These are phyloP conservation scores for Acleris cristana DNA, from an alignment of 2,888 invertebrate genomes.

Conservation along the genomic window DNA sequence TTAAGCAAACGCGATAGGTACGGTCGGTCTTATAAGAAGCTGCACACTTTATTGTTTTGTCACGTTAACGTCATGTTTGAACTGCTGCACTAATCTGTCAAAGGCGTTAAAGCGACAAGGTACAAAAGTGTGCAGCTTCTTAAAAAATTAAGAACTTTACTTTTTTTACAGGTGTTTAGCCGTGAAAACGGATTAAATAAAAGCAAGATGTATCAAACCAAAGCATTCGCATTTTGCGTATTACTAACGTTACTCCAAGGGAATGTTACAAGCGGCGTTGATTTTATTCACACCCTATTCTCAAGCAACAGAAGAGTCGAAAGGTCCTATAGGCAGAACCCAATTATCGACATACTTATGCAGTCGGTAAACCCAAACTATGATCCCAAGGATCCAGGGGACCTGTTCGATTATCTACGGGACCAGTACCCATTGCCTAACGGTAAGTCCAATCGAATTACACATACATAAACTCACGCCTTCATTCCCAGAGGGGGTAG, in stretches of 20 bases:
- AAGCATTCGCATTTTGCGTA: constrained; percentile 21
- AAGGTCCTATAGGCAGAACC: constrained; percentile 47
- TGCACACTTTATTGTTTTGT: too few species aligned
- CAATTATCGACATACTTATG: constrained; percentile 46
- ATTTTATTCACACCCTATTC: background rate
- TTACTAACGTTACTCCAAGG: constrained; percentile 23
- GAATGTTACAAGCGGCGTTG: background rate
- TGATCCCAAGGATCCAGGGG: constrained; percentile 43
- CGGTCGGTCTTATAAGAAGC: too few species aligned
- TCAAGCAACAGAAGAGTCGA: constrained; percentile 1
- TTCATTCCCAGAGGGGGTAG: too few species aligned
- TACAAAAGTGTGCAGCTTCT: too few species aligned
- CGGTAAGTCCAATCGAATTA: constrained; percentile 50
- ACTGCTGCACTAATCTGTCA: too few species aligned
- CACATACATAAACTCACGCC: too few species aligned
- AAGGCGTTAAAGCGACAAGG: too few species aligned
- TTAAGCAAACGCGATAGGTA: too few species aligned
- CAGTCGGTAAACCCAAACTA: constrained; percentile 49
- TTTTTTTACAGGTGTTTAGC: too few species aligned
- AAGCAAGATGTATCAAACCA: constrained; percentile 23
- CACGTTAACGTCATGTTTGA: too few species aligned
- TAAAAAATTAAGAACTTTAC: too few species aligned
- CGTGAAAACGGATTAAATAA: background rate
- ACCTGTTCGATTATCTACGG: constrained; percentile 53
- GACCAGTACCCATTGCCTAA: constrained; percentile 53